Evolutionary conservation across 2,797 vertebrate genomes (phyloP).

Genomic region (Denticeps clupeoides): DNA sequence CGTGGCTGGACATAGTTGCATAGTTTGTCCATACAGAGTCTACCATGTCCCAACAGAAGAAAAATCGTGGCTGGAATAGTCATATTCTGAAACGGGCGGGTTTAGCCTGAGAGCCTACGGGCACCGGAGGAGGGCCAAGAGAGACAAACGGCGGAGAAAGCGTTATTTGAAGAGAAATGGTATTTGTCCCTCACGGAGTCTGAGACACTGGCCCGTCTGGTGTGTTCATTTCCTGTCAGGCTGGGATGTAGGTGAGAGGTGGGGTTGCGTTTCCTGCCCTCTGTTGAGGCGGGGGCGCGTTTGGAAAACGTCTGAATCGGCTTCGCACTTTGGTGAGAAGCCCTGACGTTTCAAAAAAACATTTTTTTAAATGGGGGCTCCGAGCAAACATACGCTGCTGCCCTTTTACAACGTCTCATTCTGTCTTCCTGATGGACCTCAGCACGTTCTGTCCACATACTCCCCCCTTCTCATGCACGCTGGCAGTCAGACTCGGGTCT

Average conservation of each 20-base stretch:
- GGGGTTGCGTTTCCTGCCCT: slow-evolving; percentile 35
- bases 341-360: slow-evolving; percentile 23
- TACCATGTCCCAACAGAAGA: too few relatives aligned
- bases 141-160: slow-evolving; percentile 9
- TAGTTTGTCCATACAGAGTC: too few relatives aligned
- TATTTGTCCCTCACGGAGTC: slow-evolving; percentile 34
- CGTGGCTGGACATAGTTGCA: too few relatives aligned
- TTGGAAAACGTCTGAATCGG: slow-evolving; percentile 32
- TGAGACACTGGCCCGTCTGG: slow-evolving; percentile 35
- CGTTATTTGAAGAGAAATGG: slow-evolving; percentile 14
- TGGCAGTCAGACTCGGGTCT: slow-evolving; percentile 8
- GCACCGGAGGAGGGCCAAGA: background rate
- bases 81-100: too few relatives aligned
- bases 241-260: slow-evolving; percentile 35
- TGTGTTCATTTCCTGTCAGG: slow-evolving; percentile 37
- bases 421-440: background rate
- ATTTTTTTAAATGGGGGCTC: too few relatives aligned
- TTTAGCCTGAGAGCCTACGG: too few relatives aligned
- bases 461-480: background rate
- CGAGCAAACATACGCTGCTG: slow-evolving; percentile 10
- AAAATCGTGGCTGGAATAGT: too few relatives aligned
- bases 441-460: background rate
- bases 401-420: slow-evolving; percentile 20
- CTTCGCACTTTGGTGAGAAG: slow-evolving; percentile 26
- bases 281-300: slow-evolving; percentile 20